These are phyloP conservation scores for Lasioglossum morio DNA, from an alignment of 2,888 invertebrate species.

Conservation along the genomic window DNA sequence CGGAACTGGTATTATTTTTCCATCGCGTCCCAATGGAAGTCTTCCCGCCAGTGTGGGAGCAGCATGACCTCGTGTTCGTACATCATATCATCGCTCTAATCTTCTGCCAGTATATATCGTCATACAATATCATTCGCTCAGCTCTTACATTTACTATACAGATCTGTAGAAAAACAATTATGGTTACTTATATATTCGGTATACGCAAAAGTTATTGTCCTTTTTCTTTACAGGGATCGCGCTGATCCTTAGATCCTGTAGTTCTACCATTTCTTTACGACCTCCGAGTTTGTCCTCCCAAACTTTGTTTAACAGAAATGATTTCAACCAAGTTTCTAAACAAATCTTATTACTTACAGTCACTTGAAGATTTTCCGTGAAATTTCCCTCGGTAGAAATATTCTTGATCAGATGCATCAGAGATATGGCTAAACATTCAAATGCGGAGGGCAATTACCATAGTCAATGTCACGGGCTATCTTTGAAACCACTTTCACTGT, in stretches of 20 bases:
- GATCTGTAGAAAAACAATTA: neutral
- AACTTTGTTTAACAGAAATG: too few species aligned
- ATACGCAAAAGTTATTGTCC: neutral
- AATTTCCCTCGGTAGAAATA: neutral
- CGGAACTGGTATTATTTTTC: constrained; percentile 64
- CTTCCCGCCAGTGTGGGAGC: constrained; percentile 63
- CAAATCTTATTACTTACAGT: neutral
- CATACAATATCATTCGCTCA: constrained; percentile 46
- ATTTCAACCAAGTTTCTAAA: neutral
- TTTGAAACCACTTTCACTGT: neutral
- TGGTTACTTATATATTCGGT: neutral
- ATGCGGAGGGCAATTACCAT: neutral
- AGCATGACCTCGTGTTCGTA: constrained; percentile 60
- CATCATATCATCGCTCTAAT: constrained; percentile 46
- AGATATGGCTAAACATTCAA: neutral
- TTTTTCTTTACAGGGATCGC: too few species aligned
- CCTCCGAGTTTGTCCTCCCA: too few species aligned
- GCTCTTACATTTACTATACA: neutral
- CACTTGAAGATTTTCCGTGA: neutral
- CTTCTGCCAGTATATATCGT: constrained; percentile 22
- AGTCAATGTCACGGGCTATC: constrained; percentile 4
- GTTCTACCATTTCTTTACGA: too few species aligned
- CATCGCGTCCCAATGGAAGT: constrained; percentile 50
- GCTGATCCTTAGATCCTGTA: too few species aligned
- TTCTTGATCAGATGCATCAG: neutral